Conservation (phyloP, 2,113 vertebrate genomes). For the Grantiella picta region DNA sequence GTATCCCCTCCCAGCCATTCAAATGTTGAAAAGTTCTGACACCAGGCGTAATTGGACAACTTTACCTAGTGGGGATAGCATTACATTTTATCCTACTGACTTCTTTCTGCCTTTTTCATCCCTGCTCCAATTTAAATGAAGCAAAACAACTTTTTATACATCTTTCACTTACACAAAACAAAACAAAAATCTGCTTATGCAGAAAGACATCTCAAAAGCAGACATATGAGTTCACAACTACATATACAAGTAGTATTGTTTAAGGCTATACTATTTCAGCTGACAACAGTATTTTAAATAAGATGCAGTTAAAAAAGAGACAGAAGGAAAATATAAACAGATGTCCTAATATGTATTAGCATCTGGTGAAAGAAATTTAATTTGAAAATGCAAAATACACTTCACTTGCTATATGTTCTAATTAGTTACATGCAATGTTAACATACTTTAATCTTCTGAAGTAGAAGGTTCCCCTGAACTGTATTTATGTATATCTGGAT, state of each 20-base stretch:
- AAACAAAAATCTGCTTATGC: constrained; percentile 70
- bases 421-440: constrained; percentile 12
- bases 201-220: constrained; percentile 63
- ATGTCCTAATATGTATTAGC: constrained; percentile 62
- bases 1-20: constrained; percentile 62
- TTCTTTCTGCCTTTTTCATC: constrained; percentile 50
- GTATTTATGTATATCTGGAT: neutral
- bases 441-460: constrained; percentile 7
- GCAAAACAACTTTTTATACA: constrained; percentile 57
- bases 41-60: constrained; percentile 55
- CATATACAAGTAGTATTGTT: constrained; percentile 58
- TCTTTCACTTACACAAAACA: constrained; percentile 53
- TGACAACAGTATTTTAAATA: constrained; percentile 65
- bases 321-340: constrained; percentile 57
- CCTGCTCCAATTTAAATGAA: constrained; percentile 57
- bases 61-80: constrained; percentile 59
- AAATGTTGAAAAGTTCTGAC: constrained; percentile 64
- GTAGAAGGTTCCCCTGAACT: neutral
- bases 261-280: constrained; percentile 65
- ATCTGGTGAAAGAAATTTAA: constrained; percentile 48
- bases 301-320: constrained; percentile 33
- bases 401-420: constrained; percentile 2
- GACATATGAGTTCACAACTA: constrained; percentile 32
- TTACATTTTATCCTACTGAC: constrained; percentile 36
- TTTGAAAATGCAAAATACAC: constrained; percentile 28